A percentile compares a stretch with the other conserved stretches of the same genome.
phyloP scores from a whole-genome alignment of 2,113 vertebrate species.

The Sciurus niger region DNA sequence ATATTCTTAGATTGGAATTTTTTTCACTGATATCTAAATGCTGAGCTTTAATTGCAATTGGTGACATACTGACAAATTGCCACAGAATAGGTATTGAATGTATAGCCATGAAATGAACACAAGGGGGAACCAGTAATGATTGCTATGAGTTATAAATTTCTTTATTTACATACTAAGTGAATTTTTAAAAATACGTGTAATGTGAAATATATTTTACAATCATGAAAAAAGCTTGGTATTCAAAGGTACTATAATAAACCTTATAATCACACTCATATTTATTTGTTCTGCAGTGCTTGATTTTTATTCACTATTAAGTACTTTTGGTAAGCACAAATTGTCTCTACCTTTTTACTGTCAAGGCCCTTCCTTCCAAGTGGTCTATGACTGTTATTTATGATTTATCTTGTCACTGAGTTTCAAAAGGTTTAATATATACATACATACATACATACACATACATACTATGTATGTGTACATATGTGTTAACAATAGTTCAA shows the following conservation, averaged over 20 bases:
- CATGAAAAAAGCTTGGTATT: background rate
- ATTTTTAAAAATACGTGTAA: background rate
- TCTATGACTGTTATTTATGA: background rate
- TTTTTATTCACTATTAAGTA: constrained; percentile 3
- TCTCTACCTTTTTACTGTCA: background rate
- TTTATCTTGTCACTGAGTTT: background rate
- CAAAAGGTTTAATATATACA: background rate
- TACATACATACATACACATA: background rate
- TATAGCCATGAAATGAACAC: background rate
- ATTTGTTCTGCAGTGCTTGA: background rate
- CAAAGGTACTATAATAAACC: background rate
- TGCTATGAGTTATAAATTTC: background rate
- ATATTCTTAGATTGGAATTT: background rate
- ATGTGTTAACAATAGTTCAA: background rate
- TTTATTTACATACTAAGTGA: background rate
- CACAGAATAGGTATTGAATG: background rate
- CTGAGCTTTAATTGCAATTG: background rate
- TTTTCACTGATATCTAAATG: background rate
- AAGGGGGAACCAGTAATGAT: background rate
- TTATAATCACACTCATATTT: background rate
- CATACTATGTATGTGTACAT: background rate
- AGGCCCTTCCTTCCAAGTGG: background rate
- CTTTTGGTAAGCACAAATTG: background rate
- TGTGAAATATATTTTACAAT: background rate
- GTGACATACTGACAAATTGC: background rate